Conservation (phyloP, 2,113 vertebrate genomes). For the Meriones unguiculatus region DNA sequence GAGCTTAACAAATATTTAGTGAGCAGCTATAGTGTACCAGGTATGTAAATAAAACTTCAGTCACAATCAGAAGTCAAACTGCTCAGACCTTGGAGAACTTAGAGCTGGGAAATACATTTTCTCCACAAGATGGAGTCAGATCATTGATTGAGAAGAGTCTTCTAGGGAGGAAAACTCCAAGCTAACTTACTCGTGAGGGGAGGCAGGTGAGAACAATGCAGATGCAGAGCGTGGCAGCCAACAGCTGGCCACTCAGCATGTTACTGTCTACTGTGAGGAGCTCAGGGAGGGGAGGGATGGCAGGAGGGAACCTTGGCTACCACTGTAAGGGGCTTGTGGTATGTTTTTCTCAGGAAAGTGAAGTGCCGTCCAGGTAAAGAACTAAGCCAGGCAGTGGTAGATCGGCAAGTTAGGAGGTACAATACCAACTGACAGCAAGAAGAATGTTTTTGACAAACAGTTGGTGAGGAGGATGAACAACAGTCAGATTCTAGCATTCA, state of each 20-base stretch:
- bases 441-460: background rate
- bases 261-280: rapidly evolving
- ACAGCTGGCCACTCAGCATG: background rate
- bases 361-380: background rate
- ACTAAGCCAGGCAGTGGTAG: background rate
- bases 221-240: background rate
- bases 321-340: background rate
- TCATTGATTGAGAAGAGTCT: background rate
- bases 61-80: conserved; percentile 20
- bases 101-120: background rate
- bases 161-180: background rate
- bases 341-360: background rate
- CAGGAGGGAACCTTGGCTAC: background rate
- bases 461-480: background rate
- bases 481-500: background rate
- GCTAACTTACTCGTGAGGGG: background rate
- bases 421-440: background rate
- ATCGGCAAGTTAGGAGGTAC: background rate
- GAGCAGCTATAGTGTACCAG: background rate
- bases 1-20: conserved; percentile 16
- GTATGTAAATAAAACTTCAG: background rate
- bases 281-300: background rate
- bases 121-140: background rate
- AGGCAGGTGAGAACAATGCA: background rate
- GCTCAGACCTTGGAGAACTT: background rate